Evolutionary conservation across 2,797 vertebrate genomes (phyloP).

Genomic region (Amblyraja radiata): DNA sequence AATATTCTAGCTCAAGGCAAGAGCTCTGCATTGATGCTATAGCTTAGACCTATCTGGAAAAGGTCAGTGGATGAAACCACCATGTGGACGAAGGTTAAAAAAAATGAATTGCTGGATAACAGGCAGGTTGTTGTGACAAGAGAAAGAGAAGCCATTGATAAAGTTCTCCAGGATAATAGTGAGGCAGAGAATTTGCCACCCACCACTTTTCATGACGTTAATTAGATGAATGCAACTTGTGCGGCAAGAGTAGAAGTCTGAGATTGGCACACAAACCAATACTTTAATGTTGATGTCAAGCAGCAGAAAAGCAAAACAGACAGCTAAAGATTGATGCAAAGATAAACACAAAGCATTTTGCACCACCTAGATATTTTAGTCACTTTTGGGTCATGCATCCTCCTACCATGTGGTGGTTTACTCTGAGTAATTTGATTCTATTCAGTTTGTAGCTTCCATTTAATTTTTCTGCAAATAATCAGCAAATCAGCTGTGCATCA

Average conservation of each 20-base stretch:
- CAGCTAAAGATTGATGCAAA: background rate
- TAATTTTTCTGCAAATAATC: slow-evolving; percentile 14
- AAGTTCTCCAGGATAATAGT: background rate
- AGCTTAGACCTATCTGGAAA: background rate
- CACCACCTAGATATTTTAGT: no score
- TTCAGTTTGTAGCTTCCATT: background rate
- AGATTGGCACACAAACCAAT: background rate
- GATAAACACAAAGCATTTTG: background rate
- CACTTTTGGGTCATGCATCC: background rate
- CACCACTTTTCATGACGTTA: background rate
- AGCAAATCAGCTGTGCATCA: slow-evolving; percentile 10
- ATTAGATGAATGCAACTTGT: background rate
- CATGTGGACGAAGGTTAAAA: background rate
- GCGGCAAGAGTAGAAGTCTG: background rate
- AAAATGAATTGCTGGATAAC: background rate
- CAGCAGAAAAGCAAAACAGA: background rate
- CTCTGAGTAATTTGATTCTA: background rate
- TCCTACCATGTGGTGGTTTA: background rate
- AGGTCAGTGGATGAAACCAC: background rate
- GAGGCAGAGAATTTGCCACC: background rate
- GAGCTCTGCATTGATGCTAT: background rate
- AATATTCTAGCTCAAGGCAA: background rate
- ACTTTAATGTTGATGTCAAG: background rate
- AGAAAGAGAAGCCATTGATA: background rate
- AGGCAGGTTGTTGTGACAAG: background rate